Evolutionary conservation across 2,113 vertebrate species (phyloP), one percentile per base, ranked within the genome.

Genomic region (Centrocercus urophasianus): DNA sequence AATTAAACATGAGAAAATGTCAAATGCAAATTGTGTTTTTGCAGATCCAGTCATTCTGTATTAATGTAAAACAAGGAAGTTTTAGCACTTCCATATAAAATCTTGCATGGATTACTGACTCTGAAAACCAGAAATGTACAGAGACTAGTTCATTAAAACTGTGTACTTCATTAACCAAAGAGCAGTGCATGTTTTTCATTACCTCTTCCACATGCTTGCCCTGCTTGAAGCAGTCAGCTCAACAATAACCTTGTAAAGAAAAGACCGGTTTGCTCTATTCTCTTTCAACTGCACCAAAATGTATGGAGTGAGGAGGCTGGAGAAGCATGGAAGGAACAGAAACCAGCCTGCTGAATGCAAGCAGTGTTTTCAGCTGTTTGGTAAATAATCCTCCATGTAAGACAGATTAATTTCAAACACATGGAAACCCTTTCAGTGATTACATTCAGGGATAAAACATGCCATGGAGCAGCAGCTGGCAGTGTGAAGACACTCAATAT

Each of bases 1-100:
- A 73, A 80, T 47, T 65, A 38, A 73, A 40, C 9, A 8, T 28
- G 25, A 79, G 4, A 24, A 82, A 82, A 90, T 14, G 24, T 18
- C 57, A 67, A 59, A 82, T 16, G 9, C 57, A 94, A 48, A 17
- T 18, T 5, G 2, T 1, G 13, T 61, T 61, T 38, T 38, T 38
- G 36, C 56, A 57, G 32, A 57, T 24, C 0, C 1, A 0, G 13
- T 27, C 17, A 13, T 20, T 75, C 60, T 57, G 73, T 66, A 66
- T 57, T 72, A 6, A 2, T n/a, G 3, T 38, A 6, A 73, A 32
- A 70, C 6, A 81, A 60, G 11, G 6, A 0, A 1, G 1, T 72
- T 87, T 61, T 61, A 38, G 40, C 2, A 34, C 21, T 89, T 93
- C 63, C 32, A 1, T 28, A 65, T 17, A 45, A 85, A 85, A 36